Evolutionary conservation across 2,888 invertebrate species (phyloP), one percentile per base, ranked within the genome.

Genomic region (Eledone cirrhosa): DNA sequence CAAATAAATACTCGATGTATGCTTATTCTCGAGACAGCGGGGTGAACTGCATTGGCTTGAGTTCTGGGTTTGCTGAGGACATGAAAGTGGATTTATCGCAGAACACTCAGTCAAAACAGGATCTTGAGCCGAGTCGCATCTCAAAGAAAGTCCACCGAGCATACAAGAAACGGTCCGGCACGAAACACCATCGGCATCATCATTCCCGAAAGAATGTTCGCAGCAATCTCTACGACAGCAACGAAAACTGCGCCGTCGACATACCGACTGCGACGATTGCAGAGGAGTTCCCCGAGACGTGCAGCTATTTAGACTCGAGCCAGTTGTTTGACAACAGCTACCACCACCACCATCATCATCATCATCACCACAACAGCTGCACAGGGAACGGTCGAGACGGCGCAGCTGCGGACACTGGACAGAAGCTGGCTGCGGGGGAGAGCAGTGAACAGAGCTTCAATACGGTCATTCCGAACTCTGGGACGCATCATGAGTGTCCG

Each of bases 41-140:
- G 19, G 90, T 90, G 2, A 90, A 90, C 83, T 89, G 88, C 83
- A 81, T 89, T 3, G 90, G 88, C 7, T 80, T 88, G 65, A 48
- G 65, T 2, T 81, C 79, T n/a, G 77, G 78, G 63, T 41, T 41
- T 41, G 79, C 47, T 7, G 80, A 80, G 31, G 77, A 80, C 59
- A 80, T 80, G 48, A 47, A 79, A 22, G 65, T 75, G 22, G 77
- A 77, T 33, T 74, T 77, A 24, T 48, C 53, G 8, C 78, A 80
- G 72, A 77, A 78, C 19, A 53, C 67, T 27, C 33, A 24, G 31
- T n/a, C 48, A 22, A 67, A 78, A 27, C 75, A 72, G 22, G 59
- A 63, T 63, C 47, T 53, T 48, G 48, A 67, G 27, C 29, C 67
- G 27, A n/a, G 29, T 24, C 67, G 24, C 14, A 8, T 48, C 47